These are phyloP conservation scores for Parazoanthus swiftii DNA, from an alignment of 92 coral and sea anemone genomes.

Conservation along the genomic window DNA sequence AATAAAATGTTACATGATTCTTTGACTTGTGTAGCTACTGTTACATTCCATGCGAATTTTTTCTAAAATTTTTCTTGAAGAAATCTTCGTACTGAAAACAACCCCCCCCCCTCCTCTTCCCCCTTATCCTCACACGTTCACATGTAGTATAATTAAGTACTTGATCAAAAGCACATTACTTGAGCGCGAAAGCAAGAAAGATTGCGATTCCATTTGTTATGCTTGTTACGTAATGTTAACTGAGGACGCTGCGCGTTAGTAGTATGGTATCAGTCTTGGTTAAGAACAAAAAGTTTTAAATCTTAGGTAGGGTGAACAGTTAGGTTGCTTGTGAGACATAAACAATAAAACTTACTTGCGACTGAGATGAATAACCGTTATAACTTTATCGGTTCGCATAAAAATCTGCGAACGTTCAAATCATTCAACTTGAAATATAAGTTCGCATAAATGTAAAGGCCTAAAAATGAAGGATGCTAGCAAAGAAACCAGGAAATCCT, in stretches of 20 bases:
- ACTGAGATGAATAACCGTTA: too few species aligned
- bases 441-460: too few species aligned
- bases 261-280: neutral
- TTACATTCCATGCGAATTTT: neutral
- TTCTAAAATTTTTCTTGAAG: neutral
- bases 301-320: neutral
- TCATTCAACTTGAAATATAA: too few species aligned
- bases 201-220: neutral
- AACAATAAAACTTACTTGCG: too few species aligned
- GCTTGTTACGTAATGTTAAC: neutral
- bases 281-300: neutral
- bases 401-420: too few species aligned
- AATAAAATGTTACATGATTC: neutral
- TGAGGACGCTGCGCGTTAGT: slow-evolving; percentile 18
- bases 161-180: too few species aligned
- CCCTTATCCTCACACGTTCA: neutral
- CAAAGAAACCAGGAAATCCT: too few species aligned
- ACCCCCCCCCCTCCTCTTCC: neutral
- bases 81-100: neutral
- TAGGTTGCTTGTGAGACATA: too few species aligned
- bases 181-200: neutral
- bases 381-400: too few species aligned
- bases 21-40: neutral
- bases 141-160: too few species aligned
- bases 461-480: too few species aligned